A percentile compares a stretch with the other conserved stretches of the same genome.
These are phyloP conservation scores for Oreonectes daqikongensis DNA, from an alignment of 2,797 vertebrate species.

Conservation along the genomic window DNA sequence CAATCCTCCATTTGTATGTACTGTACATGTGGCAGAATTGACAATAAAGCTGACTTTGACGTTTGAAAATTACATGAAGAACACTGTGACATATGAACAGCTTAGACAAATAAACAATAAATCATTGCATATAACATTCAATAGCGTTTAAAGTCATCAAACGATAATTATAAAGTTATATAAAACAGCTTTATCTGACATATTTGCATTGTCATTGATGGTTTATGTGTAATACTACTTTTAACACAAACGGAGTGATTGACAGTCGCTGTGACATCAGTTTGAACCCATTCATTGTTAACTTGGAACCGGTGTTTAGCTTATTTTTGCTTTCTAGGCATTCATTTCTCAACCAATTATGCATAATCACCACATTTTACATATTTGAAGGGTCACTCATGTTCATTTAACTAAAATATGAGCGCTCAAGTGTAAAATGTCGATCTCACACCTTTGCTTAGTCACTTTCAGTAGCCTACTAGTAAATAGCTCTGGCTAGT, in stretches of 20 bases:
- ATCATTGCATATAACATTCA: neutral
- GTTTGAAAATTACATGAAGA: neutral
- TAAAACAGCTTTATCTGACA: neutral
- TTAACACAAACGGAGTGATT: neutral
- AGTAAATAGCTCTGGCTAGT: constrained; percentile 29
- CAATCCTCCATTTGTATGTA: no score
- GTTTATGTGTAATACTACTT: neutral
- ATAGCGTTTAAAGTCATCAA: neutral
- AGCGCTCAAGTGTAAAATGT: constrained; percentile 17
- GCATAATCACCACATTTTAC: neutral
- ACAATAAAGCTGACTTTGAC: no score
- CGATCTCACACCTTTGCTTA: constrained; percentile 30
- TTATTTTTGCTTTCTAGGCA: neutral
- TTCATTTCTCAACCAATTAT: neutral
- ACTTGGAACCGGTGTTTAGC: neutral
- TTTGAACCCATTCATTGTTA: constrained; percentile 5
- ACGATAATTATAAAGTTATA: neutral
- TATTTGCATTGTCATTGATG: neutral
- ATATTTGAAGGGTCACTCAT: no score
- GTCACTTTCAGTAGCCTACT: constrained; percentile 26
- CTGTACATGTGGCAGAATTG: no score
- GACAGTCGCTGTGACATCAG: constrained; percentile 4
- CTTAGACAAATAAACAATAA: neutral
- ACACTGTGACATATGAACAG: no score
- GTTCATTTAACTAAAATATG: neutral